Conservation (phyloP, 2,113 vertebrate species). For the Lampris megalopsis region DNA sequence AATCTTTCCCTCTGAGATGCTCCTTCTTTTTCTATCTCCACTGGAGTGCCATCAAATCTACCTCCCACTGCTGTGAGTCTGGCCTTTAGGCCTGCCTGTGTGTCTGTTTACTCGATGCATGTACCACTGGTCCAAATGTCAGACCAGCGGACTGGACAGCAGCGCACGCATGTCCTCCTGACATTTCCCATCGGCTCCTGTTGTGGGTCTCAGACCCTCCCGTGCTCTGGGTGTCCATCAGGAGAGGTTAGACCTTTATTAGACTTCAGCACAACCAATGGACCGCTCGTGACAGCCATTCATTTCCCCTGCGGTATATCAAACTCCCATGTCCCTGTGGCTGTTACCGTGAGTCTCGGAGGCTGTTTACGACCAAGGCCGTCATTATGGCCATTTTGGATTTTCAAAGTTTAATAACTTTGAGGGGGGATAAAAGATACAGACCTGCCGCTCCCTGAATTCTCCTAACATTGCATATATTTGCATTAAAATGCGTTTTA, state of each 20-base stretch:
- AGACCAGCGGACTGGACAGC: slow-evolving; percentile 49
- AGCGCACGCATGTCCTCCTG: slow-evolving; percentile 36
- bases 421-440: too few species aligned
- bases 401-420: too few species aligned
- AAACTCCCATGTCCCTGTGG: not conserved
- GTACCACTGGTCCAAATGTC: slow-evolving; percentile 52
- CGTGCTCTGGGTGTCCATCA: not conserved
- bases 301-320: not conserved
- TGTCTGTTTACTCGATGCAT: slow-evolving; percentile 10
- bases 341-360: slow-evolving; percentile 9
- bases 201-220: slow-evolving; percentile 1
- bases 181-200: slow-evolving; percentile 49
- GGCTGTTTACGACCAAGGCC: too few species aligned
- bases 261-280: slow-evolving; percentile 1
- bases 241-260: slow-evolving; percentile 6
- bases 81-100: slow-evolving; percentile 55
- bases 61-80: slow-evolving; percentile 32
- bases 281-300: too few species aligned
- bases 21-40: not conserved
- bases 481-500: too few species aligned
- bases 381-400: too few species aligned
- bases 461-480: too few species aligned
- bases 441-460: too few species aligned
- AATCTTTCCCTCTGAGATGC: not conserved
- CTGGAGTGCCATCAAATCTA: slow-evolving; percentile 42